Evolutionary conservation across 2,113 vertebrate species (phyloP).

Genomic region (Leucoraja erinaceus): DNA sequence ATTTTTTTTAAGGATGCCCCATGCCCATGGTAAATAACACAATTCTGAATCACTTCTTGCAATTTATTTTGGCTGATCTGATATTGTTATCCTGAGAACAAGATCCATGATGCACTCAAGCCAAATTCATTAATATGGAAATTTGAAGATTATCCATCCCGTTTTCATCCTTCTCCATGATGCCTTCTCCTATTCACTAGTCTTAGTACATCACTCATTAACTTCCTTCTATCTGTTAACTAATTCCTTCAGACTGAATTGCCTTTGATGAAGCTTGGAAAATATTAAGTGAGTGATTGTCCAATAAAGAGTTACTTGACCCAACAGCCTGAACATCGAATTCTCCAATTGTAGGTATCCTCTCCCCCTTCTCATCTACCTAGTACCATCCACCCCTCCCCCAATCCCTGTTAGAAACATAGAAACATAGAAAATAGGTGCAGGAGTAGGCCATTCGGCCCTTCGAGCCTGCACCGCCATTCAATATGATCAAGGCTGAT

Average conservation of each 20-base stretch:
- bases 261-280: background rate
- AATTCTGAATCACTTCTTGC: too few relatives aligned
- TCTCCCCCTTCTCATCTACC: too few relatives aligned
- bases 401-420: too few relatives aligned
- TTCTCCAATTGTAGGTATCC: too few relatives aligned
- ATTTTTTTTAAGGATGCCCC: background rate
- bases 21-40: background rate
- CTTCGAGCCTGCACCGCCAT: too few relatives aligned
- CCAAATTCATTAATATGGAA: background rate
- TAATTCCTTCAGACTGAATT: background rate
- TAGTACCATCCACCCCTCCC: too few relatives aligned
- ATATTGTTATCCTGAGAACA: background rate
- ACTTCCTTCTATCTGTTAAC: background rate
- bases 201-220: background rate
- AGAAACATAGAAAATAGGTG: too few relatives aligned
- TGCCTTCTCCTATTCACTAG: background rate
- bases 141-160: background rate
- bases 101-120: background rate
- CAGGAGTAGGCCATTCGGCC: too few relatives aligned
- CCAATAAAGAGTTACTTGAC: too few relatives aligned
- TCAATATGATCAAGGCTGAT: too few relatives aligned
- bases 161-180: background rate
- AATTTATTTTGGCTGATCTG: background rate
- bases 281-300: too few relatives aligned
- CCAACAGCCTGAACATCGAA: too few relatives aligned